These are phyloP conservation scores for Rugalucina vietnamica DNA, from an alignment of 2,888 invertebrate genomes.

Conservation along the genomic window DNA sequence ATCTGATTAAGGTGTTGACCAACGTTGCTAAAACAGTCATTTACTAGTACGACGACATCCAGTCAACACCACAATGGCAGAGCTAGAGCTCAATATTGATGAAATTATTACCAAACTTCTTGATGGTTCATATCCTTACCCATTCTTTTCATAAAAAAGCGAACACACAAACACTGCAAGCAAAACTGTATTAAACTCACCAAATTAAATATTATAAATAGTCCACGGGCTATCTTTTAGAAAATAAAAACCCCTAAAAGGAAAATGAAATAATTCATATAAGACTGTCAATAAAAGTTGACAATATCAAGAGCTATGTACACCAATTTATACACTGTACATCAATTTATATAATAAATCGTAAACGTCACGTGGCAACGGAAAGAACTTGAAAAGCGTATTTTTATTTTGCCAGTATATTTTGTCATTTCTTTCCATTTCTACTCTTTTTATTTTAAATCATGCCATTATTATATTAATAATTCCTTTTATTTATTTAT, in stretches of 20 bases:
- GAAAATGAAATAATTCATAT: no score
- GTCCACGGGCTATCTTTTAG: no score
- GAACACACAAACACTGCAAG: not conserved
- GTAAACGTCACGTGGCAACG: no score
- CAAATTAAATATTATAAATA: no score
- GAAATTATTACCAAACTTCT: constrained; percentile 33
- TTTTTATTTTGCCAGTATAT: no score
- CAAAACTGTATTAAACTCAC: constrained; percentile 18
- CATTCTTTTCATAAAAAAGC: not conserved
- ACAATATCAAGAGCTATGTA: no score
- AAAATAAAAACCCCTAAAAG: no score
- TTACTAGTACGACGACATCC: not conserved
- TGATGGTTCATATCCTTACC: constrained; percentile 22
- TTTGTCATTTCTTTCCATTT: no score
- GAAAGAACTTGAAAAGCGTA: no score
- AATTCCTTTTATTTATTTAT: constrained; percentile 20
- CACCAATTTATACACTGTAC: no score
- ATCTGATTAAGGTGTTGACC: not conserved
- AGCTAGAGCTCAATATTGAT: constrained; percentile 33
- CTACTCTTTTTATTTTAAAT: constrained; percentile 8
- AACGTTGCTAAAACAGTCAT: not conserved
- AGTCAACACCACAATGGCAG: constrained; percentile 11
- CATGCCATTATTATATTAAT: not conserved
- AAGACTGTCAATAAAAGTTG: no score
- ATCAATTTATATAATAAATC: no score